Percentiles rank a stretch among this genome's conserved stretches.
These are phyloP conservation scores for Monochamus alternatus DNA, from an alignment of 2,888 invertebrate species.

Conservation along the genomic window DNA sequence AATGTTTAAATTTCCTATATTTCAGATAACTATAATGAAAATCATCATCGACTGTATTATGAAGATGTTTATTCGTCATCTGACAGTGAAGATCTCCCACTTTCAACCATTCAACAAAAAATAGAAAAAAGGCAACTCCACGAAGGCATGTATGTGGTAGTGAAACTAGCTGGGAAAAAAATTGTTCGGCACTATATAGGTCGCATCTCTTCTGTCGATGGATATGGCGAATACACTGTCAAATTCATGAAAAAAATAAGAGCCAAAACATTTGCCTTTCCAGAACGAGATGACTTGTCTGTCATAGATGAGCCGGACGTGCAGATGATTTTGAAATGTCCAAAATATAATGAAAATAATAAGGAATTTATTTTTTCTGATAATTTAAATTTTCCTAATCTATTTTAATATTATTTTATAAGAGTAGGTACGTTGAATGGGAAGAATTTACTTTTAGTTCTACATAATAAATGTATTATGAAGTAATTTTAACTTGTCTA, in stretches of 20 bases:
- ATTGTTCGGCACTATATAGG: conserved; percentile 1
- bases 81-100: background rate
- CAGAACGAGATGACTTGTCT: background rate
- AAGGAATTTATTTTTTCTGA: background rate
- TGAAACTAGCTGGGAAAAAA: background rate
- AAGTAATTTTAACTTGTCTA: too few relatives aligned
- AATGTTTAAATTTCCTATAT: background rate
- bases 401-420: background rate
- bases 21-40: background rate
- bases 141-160: background rate
- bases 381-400: background rate
- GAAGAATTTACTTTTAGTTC: background rate
- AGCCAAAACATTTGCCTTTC: background rate
- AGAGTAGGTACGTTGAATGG: background rate
- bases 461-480: background rate
- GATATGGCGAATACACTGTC: background rate
- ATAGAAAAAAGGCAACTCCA: too few relatives aligned
- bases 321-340: background rate
- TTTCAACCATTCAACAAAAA: background rate
- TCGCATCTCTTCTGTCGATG: background rate
- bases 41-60: background rate
- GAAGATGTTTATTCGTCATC: background rate
- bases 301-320: background rate
- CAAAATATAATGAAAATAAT: background rate
- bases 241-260: background rate